Base-by-base conservation (phyloP, 53 echinoderm and acorn worm species). In the Temnopleurus reevesii region DNA sequence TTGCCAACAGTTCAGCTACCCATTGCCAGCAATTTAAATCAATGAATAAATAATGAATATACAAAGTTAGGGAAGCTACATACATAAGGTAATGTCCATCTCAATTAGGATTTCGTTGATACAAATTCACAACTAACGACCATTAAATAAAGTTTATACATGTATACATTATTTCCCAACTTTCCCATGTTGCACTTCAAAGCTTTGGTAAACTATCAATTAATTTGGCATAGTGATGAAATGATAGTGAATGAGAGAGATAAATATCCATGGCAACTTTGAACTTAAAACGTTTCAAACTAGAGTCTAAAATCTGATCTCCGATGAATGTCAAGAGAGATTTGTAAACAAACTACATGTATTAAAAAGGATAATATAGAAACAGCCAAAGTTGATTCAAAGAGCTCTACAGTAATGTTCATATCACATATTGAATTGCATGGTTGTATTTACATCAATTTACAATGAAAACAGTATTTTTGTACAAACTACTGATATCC, bases 391-490 rank as follows among this genome's bases (percentile, higher is more conserved):
- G n/a, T 34, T 31, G 63, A n/a, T n/a, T n/a, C n/a, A n/a, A n/a
- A n/a, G n/a, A 71, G 6, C 35, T 5, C 13, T 8, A 43, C 31
- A 8, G 58, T 58, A 7, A 8, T 58, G 27, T 24, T 58, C 58
- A 17, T 34, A 31, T 17, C 7, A 56, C 23, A n/a, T n/a, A 21
- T 43, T 2, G 30, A 71, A 41, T 38, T 71, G 65, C 65, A 65
- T 15, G 65, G 65, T 46, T 24, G 45, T 77, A 80, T 80, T 80
- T 80, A 80, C 80, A 80, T 49, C 51, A 46, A 77, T 80, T 80
- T 80, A 80, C 80, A 80, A 9, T 25, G 13, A 41, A 4, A 12
- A 59, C 59, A 25, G 59, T 12, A 12, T 5, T n/a, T 41, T n/a
- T 38, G 36, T 71, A 38, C 35, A 27, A 21, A 38, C 41, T 63